Percentiles rank a stretch among this genome's conserved stretches.
Evolutionary conservation across 2,888 invertebrate species (phyloP).

Genomic region (Spodoptera littoralis): DNA sequence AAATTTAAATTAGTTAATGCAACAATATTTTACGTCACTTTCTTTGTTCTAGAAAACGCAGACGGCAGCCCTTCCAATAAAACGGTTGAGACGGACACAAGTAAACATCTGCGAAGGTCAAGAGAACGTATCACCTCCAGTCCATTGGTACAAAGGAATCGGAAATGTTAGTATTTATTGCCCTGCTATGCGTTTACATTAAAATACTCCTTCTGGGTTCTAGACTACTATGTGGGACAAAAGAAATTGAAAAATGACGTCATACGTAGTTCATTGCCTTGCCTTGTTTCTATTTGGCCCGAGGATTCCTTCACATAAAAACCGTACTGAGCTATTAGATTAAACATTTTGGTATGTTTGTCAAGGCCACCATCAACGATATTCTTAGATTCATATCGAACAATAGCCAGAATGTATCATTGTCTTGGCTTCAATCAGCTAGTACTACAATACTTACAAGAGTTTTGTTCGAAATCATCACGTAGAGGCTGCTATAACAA

Average conservation of each 20-base stretch:
- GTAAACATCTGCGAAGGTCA: slow-evolving; percentile 77
- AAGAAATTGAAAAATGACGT: too few relatives aligned
- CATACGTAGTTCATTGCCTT: too few relatives aligned
- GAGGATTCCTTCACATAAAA: neutral
- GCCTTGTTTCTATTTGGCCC: too few relatives aligned
- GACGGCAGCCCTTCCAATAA: slow-evolving; percentile 81
- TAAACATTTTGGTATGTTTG: neutral
- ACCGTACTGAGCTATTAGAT: too few relatives aligned
- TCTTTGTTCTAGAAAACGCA: slow-evolving; percentile 74
- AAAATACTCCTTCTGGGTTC: too few relatives aligned
- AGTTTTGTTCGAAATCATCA: too few relatives aligned
- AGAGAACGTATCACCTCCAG: slow-evolving; percentile 83
- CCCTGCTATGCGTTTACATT: too few relatives aligned
- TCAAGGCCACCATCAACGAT: too few relatives aligned
- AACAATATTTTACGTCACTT: neutral
- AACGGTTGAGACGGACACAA: slow-evolving; percentile 77
- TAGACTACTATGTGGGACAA: too few relatives aligned
- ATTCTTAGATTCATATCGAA: neutral
- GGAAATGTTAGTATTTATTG: slow-evolving; percentile 70
- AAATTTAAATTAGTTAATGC: neutral
- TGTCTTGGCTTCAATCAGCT: neutral
- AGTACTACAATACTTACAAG: too few relatives aligned
- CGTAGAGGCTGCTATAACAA: too few relatives aligned
- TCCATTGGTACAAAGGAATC: slow-evolving; percentile 80
- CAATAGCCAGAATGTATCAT: neutral